Evolutionary conservation across 2,888 invertebrate species (phyloP).

Genomic region (Lumbricus terrestris): DNA sequence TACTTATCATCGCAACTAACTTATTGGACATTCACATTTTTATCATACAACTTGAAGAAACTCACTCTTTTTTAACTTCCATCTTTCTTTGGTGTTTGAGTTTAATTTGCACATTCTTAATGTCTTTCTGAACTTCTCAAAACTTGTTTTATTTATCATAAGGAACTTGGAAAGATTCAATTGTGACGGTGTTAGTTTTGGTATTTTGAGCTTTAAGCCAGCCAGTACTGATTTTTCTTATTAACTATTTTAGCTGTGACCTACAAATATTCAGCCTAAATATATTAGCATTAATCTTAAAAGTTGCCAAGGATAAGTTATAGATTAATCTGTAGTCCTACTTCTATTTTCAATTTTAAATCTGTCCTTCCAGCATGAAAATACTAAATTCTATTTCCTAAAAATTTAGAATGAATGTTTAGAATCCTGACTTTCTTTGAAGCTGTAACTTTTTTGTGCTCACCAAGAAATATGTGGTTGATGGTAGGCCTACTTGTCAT

Average conservation of each 20-base stretch:
- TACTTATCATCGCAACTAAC: not conserved
- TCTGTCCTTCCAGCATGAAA: not conserved
- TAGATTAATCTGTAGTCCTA: not conserved
- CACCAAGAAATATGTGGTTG: not conserved
- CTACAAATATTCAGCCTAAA: not conserved
- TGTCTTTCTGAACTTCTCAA: not conserved
- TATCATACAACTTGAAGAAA: constrained; percentile 3
- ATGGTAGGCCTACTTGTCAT: not conserved
- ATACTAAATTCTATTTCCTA: not conserved
- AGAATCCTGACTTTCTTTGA: not conserved
- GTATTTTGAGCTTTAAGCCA: not conserved
- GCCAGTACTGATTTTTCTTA: too few relatives aligned
- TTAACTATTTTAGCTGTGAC: not conserved
- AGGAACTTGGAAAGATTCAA: not conserved
- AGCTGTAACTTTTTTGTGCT: too few relatives aligned
- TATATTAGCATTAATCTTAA: not conserved
- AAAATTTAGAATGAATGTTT: not conserved
- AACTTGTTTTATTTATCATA: not conserved
- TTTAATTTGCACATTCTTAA: not conserved
- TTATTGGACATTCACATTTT: not conserved
- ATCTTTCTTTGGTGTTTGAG: not conserved
- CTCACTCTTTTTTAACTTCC: not conserved
- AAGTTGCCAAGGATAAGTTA: not conserved
- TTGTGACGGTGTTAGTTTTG: not conserved
- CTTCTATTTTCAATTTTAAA: not conserved